phyloP scores from a whole-genome alignment of 2,888 invertebrate species.

The Morpho helenor region DNA sequence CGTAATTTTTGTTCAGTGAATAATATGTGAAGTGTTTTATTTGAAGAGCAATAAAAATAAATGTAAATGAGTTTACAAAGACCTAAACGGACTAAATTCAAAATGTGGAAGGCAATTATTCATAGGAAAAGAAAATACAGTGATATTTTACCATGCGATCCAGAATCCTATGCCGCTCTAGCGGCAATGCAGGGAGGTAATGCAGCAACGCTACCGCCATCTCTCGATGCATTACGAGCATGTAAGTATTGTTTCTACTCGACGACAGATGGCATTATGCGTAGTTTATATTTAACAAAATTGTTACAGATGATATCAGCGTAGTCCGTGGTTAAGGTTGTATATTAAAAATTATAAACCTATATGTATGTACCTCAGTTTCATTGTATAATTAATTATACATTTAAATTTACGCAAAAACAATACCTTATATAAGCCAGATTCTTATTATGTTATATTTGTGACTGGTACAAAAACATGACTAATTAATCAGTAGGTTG shows the following conservation, averaged over 20 bases:
- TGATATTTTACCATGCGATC: conserved; percentile 61
- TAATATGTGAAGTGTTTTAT: conserved; percentile 2
- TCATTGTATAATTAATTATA: too few species aligned
- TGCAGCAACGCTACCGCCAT: conserved; percentile 72
- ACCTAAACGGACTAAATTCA: conserved; percentile 59
- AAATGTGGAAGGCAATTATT: conserved; percentile 72
- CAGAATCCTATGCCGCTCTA: conserved; percentile 67
- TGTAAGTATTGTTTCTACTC: conserved; percentile 68
- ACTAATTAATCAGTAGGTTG: too few species aligned
- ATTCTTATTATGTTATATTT: too few species aligned
- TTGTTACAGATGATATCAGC: too few species aligned
- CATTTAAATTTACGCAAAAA: too few species aligned
- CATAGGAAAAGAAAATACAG: conserved; percentile 70
- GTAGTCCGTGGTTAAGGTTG: too few species aligned
- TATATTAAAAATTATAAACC: too few species aligned
- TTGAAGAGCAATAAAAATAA: conserved; percentile 30
- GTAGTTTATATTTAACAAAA: neutral
- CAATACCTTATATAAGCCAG: too few species aligned
- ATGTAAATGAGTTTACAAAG: conserved; percentile 66
- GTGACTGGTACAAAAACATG: too few species aligned
- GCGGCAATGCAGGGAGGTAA: conserved; percentile 71
- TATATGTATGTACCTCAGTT: too few species aligned
- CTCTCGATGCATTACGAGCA: conserved; percentile 71
- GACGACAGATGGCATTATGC: conserved; percentile 48
- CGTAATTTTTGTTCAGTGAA: neutral